These are phyloP conservation scores for Amblyraja radiata DNA, from an alignment of 2,797 vertebrate genomes.

Conservation along the genomic window DNA sequence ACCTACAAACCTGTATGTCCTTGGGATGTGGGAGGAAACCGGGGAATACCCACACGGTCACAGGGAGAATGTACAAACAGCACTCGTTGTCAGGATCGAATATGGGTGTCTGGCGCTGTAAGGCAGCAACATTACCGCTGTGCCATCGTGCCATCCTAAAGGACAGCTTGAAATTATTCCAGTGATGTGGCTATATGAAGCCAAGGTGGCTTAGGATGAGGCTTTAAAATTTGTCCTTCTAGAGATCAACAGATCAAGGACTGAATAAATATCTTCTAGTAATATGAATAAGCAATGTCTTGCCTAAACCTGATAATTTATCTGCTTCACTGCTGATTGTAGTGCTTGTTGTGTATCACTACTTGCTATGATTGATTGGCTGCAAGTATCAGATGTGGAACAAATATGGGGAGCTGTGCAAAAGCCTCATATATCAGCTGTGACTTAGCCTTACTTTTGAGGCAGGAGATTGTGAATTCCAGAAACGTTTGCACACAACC, in stretches of 20 bases:
- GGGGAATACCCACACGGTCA: no score
- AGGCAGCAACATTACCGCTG: no score
- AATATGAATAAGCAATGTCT: not conserved
- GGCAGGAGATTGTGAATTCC: no score
- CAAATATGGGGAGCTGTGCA: not conserved
- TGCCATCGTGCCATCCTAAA: no score
- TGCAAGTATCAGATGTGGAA: not conserved
- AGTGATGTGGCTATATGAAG: not conserved
- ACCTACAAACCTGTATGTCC: no score
- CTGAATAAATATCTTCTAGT: not conserved
- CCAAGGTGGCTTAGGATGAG: not conserved
- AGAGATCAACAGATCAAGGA: not conserved
- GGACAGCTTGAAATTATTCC: not conserved
- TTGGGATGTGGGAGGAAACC: no score
- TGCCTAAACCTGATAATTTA: not conserved
- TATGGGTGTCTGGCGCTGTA: no score
- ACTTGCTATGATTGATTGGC: not conserved
- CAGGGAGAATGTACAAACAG: no score
- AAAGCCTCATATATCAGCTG: not conserved
- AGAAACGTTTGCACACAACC: no score
- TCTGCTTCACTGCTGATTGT: not conserved
- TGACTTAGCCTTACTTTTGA: no score
- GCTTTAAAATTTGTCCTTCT: not conserved
- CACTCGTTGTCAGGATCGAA: no score
- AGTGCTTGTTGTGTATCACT: not conserved